Base-by-base conservation (phyloP, 1,140 invertebrate genomes). In the Apis cerana region DNA sequence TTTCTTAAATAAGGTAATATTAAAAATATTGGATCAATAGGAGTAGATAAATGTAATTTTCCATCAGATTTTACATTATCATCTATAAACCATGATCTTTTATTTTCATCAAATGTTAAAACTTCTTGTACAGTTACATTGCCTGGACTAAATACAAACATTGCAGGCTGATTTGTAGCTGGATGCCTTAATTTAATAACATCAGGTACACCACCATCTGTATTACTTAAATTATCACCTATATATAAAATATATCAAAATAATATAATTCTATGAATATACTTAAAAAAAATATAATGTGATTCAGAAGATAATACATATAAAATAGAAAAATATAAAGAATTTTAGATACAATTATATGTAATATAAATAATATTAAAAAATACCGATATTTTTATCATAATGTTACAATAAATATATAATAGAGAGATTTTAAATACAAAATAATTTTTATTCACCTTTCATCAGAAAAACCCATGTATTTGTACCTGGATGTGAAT, bases 51-150 rank as follows among this genome's bases (percentile, higher is more conserved):
- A 80, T 96, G 95, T 88, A 97, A 94, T 90, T 96, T 96, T 48
- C 97, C 97, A 94, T 97, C 96, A 67, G 96, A 97, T 92, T 96
- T 97, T 0, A 97, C 96, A 88, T 95, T 95, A 76, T 96, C 95
- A 88, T 96, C 95, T 52, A 97, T 95, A 80, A 97, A 95, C 96
- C 96, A 97, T 23, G 96, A 96, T 78, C 96, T 94, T 82, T 96
- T 95, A 43, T 94, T 95, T 89, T 97, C 96, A 56, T 94, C 94
- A 84, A 96, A 97, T 61, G 96, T 96, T 67, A 96, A 89, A 69
- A 97, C 93, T 90, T 97, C 96, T 92, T 96, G 96, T 33, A 97
- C 94, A 23, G 90, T 95, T 69, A 92, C 92, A 94, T 94, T 95
- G 82, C 91, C 94, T 62, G 93, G 90, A 77, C 95, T 94, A 88